A percentile compares a stretch with the other conserved stretches of the same genome.
phyloP scores from a whole-genome alignment of 2,888 invertebrate species.

The Agrotis clavis region DNA sequence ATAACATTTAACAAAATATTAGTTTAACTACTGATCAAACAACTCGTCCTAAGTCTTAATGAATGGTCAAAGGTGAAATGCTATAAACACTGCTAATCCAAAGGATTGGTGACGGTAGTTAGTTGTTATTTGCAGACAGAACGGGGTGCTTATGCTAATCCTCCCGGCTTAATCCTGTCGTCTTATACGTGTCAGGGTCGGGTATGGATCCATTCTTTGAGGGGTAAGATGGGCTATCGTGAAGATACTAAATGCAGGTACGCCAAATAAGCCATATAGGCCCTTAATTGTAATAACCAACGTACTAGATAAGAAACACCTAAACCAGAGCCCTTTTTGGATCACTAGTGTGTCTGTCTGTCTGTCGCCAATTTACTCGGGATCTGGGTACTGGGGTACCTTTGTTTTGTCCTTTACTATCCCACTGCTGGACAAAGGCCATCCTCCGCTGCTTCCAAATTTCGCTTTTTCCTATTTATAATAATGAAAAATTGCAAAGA shows the following conservation, averaged over 20 bases:
- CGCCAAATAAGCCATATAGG: too few species aligned
- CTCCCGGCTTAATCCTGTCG: conserved; percentile 22
- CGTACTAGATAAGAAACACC: too few species aligned
- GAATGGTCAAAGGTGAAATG: conserved; percentile 1
- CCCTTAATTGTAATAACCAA: not conserved
- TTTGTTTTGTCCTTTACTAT: too few species aligned
- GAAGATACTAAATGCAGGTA: not conserved
- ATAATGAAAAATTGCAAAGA: not conserved
- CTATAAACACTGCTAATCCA: conserved; percentile 20
- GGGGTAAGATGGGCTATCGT: not conserved
- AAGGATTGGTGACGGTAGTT: conserved; percentile 18
- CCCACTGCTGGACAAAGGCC: too few species aligned
- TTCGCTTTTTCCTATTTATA: too few species aligned
- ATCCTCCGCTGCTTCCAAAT: too few species aligned
- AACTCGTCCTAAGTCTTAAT: not conserved
- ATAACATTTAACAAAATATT: too few species aligned
- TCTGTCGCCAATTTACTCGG: too few species aligned
- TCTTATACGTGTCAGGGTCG: conserved; percentile 16
- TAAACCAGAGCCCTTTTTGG: too few species aligned
- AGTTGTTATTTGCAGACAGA: conserved; percentile 13
- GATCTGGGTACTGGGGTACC: too few species aligned
- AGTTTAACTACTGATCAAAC: too few species aligned
- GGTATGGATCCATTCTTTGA: not conserved
- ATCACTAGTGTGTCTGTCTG: too few species aligned
- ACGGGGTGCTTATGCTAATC: conserved; percentile 19